Base-by-base conservation (phyloP, 2,888 invertebrate genomes). In the Drosophila parthenogenetica region DNA sequence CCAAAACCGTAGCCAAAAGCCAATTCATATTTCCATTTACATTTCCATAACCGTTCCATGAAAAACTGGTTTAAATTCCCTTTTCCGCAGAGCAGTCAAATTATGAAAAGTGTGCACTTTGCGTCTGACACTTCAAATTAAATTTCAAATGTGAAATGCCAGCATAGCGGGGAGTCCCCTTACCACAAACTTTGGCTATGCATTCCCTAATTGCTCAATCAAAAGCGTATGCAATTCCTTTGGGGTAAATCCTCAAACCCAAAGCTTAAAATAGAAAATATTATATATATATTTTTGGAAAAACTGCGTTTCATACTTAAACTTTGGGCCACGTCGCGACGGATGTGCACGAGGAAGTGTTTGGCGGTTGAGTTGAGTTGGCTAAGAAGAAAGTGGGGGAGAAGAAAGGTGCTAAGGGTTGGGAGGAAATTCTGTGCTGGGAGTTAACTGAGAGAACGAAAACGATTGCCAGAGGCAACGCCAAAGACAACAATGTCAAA, bases 401-500 rank as follows among this genome's bases (percentile, higher is more conserved):
- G n/a, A 17, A 13, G 49, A 11, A 29, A 35, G 2, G 11, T 1
- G 19, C 3, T 13, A 17, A 14, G 3, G 49, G 5, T 19, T 14
- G 40, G 5, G 22, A 8, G 7, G 14, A 0, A 35, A 29, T 37
- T 13, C 32, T 7, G 14, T 19, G 22, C 14, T 10, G 3, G 16
- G 2, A 49, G 58, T 51, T 40, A 67, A 69, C 48, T 53, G 70
- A 59, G 48, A 58, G 66, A 81, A 81, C 59, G 86, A 82, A 87
- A 83, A 86, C 85, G 82, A 85, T 85, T 83, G 88, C 82, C 86
- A 60, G 71, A 66, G 70, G 82, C 88, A 85, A 60, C 57, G 77
- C 82, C 73, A 83, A 85, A 83, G 88, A 87, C 88, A 83, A 83
- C 82, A 87, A 83, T 83, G 69, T 86, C 77, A 87, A 83, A 87